A percentile compares a stretch with the other conserved stretches of the same genome.
Evolutionary conservation across 2,797 vertebrate genomes (phyloP).

Genomic region (Podarcis lilfordi): DNA sequence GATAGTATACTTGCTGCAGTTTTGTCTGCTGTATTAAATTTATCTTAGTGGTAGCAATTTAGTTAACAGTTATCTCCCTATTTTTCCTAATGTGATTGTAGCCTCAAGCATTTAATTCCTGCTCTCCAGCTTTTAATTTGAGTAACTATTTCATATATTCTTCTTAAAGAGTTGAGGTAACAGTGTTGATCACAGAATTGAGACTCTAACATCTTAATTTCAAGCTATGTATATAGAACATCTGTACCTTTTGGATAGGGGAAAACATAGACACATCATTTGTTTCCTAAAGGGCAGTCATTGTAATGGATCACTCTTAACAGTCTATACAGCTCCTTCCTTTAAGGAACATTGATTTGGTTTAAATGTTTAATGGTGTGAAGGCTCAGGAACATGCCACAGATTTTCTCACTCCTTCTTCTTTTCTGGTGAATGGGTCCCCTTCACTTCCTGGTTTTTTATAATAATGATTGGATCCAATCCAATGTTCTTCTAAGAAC

Average conservation of each 20-base stretch:
- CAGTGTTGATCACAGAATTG: background rate
- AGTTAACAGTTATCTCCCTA: conserved; percentile 32
- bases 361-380: background rate
- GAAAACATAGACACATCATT: background rate
- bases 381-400: background rate
- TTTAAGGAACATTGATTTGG: accelerated
- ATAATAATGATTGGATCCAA: background rate
- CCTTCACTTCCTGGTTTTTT: background rate
- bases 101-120: conserved; percentile 30
- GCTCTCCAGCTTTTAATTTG: conserved; percentile 23
- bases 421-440: too few relatives aligned
- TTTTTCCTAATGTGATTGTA: conserved; percentile 48
- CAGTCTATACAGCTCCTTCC: accelerated
- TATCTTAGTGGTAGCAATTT: conserved; percentile 61
- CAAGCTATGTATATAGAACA: background rate
- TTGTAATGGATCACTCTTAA: accelerated
- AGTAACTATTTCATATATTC: conserved; percentile 27
- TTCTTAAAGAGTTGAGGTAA: background rate
- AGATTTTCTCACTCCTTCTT: too few relatives aligned
- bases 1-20: conserved; percentile 55
- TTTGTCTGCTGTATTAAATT: conserved; percentile 62
- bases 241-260: too few relatives aligned
- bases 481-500: too few relatives aligned
- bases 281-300: background rate
- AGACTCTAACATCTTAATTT: background rate